Base-by-base conservation (phyloP, 2,888 invertebrate genomes). In the Cheilosia vulpina region DNA sequence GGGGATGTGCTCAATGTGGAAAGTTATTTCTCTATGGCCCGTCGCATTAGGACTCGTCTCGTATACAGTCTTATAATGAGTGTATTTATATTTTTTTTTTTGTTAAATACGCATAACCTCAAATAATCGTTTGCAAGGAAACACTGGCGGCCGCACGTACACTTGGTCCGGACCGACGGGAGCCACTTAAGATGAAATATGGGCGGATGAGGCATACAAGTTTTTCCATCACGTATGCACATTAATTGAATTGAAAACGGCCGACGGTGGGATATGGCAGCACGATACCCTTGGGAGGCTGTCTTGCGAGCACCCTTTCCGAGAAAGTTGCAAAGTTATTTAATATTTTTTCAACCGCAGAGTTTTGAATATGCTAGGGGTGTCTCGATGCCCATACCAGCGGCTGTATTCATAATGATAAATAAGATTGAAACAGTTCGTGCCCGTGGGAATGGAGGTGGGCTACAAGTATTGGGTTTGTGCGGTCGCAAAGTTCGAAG, bases 181-280 rank as follows among this genome's bases (percentile, higher is more conserved):
- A 72, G 68, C 81, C 81, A 81, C 77, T 85, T 85, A 72, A 68
- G 81, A 85, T 85, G 76, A 85, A 85, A 77, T 68, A 85, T 85
- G 72, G 47, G 27, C 68, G 71, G 72, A 85, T 81, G 76, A 85
- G 81, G 72, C 76, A 52, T 81, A 76, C 71, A 66, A 81, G 85
- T 80, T 81, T 75, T 81, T 62, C 72, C 81, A 76, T 85, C 85
- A 85, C 85, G 85, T 85, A 85, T 85, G 85, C 72, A 77, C 85
- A 85, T 85, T 85, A 85, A 85, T 85, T 85, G 85, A 85, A 85
- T 85, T 85, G 68, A 85, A 85, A 80, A 52, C 43, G 72, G 68
- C 66, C 76, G 60, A 2, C 15, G 69, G 38, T 15, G 4, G 9
- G 60, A 31, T 34, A 15, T 6, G 52, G 47, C 34, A 24, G 31